These are phyloP conservation scores for Lithophane semibrunnea DNA, from an alignment of 2,888 invertebrate species.

Conservation along the genomic window DNA sequence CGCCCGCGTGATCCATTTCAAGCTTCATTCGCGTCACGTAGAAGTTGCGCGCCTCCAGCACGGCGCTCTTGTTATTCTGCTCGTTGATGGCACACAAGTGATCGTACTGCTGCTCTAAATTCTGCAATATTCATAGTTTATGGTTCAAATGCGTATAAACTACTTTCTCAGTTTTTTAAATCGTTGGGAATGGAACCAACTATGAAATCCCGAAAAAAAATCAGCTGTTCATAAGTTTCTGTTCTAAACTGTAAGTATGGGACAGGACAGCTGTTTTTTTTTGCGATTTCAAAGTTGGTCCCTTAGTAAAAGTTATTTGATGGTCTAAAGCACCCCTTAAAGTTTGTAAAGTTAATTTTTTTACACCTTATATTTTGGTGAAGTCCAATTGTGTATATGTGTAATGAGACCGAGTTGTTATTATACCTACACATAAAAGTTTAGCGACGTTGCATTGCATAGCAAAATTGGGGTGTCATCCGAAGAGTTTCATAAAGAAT, in stretches of 20 bases:
- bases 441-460: not conserved
- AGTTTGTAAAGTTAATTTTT: no score
- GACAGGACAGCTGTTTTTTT: no score
- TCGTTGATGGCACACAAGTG: conserved; percentile 38
- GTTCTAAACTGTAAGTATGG: no score
- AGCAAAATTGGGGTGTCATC: not conserved
- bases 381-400: not conserved
- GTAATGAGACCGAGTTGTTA: not conserved
- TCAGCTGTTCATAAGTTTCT: no score
- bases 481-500: not conserved
- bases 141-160: not conserved
- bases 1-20: conserved; percentile 23
- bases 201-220: no score
- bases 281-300: no score
- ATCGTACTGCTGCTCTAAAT: conserved; percentile 25
- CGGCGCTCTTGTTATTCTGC: conserved; percentile 41
- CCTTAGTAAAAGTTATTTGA: no score
- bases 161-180: not conserved
- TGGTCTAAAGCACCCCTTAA: no score
- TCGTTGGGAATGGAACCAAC: not conserved
- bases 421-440: not conserved
- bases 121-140: conserved; percentile 32
- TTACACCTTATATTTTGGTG: not conserved
- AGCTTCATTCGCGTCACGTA: conserved; percentile 45
- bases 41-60: conserved; percentile 38